A percentile compares a stretch with the other conserved stretches of the same genome.
These are phyloP conservation scores for Meriones psammophilus DNA, from an alignment of 2,797 vertebrate genomes.

Conservation along the genomic window DNA sequence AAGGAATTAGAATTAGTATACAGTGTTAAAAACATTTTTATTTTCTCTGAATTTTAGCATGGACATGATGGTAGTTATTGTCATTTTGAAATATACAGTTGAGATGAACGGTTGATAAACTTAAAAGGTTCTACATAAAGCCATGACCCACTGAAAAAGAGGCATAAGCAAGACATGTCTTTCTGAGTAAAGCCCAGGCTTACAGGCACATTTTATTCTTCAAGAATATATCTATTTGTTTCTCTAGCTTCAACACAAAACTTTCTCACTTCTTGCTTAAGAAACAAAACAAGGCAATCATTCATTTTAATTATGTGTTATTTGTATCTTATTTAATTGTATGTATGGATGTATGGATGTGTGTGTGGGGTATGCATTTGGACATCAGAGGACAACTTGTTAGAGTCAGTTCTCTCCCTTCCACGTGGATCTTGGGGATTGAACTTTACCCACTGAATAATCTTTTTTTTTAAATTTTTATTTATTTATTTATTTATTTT, in stretches of 20 bases:
- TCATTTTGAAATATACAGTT: not conserved
- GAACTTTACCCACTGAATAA: too few relatives aligned
- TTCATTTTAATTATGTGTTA: not conserved
- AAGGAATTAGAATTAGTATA: not conserved
- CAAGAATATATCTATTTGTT: not conserved
- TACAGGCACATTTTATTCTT: not conserved
- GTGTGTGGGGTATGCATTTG: not conserved
- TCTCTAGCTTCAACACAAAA: not conserved
- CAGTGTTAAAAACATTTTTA: not conserved
- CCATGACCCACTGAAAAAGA: not conserved
- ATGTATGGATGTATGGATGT: not conserved
- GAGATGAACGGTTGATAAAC: not conserved
- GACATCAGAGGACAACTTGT: not conserved
- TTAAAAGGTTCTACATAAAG: not conserved
- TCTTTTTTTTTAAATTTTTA: too few relatives aligned
- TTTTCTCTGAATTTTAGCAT: not conserved
- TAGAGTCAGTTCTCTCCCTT: not conserved
- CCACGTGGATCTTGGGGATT: not conserved
- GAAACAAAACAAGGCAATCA: not conserved
- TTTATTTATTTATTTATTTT: too few relatives aligned
- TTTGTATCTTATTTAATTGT: too few relatives aligned
- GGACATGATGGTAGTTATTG: not conserved
- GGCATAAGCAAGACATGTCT: not conserved
- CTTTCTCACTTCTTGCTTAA: not conserved
- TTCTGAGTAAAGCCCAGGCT: not conserved